These are phyloP conservation scores for Sarcophaga rosellei DNA, from an alignment of 2,888 invertebrate species.

Conservation along the genomic window DNA sequence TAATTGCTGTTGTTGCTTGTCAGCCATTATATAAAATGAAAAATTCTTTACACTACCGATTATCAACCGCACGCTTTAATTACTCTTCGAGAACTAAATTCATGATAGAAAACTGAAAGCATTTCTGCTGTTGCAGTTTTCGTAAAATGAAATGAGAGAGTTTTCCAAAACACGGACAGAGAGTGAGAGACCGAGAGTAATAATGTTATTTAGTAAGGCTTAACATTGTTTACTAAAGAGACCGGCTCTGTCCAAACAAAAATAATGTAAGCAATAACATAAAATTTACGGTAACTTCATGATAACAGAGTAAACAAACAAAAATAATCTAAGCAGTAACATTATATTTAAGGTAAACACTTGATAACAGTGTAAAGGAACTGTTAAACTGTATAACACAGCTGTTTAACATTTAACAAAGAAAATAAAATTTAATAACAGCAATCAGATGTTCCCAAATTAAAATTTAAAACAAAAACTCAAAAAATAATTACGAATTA, in stretches of 20 bases:
- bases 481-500: no score
- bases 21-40: background rate
- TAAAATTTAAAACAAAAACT: no score
- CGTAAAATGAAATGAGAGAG: background rate
- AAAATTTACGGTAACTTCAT: no score
- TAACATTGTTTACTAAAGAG: conserved; percentile 65
- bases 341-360: no score
- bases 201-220: background rate
- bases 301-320: no score
- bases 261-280: no score
- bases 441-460: no score
- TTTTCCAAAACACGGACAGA: background rate
- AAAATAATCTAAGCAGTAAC: no score
- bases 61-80: conserved; percentile 24
- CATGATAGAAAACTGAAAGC: conserved; percentile 17
- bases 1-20: background rate
- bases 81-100: conserved; percentile 53
- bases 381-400: no score
- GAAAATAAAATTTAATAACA: no score
- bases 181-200: background rate
- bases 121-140: background rate
- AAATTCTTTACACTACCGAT: conserved; percentile 19
- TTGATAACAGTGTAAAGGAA: no score
- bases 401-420: no score
- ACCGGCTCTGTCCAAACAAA: conserved; percentile 55